Conservation (phyloP, 1,140 invertebrate species). For the Myzus persicae region DNA sequence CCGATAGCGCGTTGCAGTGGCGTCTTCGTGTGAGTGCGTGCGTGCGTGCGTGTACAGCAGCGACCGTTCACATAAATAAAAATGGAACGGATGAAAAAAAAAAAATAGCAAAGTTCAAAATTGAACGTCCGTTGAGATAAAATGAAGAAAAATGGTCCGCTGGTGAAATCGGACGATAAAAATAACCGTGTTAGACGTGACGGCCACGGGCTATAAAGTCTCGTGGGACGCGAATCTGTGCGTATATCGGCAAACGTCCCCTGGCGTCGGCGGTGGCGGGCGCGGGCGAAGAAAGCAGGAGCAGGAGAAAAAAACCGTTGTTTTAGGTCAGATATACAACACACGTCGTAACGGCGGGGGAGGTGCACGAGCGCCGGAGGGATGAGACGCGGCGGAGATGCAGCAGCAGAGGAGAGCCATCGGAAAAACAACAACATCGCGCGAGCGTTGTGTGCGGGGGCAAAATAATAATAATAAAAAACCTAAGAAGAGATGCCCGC, state of each 20-base stretch:
- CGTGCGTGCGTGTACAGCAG: not conserved
- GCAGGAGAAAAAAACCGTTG: slow-evolving; percentile 35
- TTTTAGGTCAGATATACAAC: slow-evolving; percentile 58
- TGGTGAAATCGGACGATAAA: slow-evolving; percentile 59
- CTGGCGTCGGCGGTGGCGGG: slow-evolving; percentile 22
- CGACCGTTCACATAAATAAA: slow-evolving; percentile 56
- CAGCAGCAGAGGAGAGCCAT: not conserved
- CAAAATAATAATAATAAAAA: slow-evolving; percentile 29
- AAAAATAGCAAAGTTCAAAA: slow-evolving; percentile 55
- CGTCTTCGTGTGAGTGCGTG: not conserved
- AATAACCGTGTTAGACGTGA: slow-evolving; percentile 57
- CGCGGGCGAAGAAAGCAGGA: not conserved
- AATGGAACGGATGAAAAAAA: slow-evolving; percentile 30
- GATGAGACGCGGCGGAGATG: not conserved
- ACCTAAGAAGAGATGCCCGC: slow-evolving; percentile 29
- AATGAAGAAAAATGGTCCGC: slow-evolving; percentile 59
- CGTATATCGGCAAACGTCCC: slow-evolving; percentile 57
- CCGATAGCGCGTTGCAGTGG: not conserved
- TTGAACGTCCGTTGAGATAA: slow-evolving; percentile 59
- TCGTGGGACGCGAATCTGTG: slow-evolving; percentile 53
- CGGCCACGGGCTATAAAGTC: slow-evolving; percentile 58
- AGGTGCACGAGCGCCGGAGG: not conserved
- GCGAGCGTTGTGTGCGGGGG: not conserved
- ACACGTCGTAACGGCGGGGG: slow-evolving; percentile 17
- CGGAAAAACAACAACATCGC: slow-evolving; percentile 28